These are phyloP conservation scores for Exaiptasia diaphana DNA, from an alignment of 64 coral and sea anemone genomes.

Conservation along the genomic window DNA sequence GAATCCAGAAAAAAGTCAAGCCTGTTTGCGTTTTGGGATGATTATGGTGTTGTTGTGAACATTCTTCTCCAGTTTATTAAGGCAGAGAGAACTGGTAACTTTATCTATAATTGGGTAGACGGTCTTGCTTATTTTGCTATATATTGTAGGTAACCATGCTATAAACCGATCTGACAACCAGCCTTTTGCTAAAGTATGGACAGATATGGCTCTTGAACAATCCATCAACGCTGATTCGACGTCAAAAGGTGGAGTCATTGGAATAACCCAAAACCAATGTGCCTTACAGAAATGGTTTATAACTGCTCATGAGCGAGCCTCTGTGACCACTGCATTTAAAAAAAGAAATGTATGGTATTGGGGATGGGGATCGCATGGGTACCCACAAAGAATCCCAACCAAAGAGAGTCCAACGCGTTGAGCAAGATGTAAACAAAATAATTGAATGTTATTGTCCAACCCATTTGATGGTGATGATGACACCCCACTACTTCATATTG, in stretches of 20 bases:
- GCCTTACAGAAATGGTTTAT: slow-evolving; percentile 27
- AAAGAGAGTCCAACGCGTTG: slow-evolving; percentile 23
- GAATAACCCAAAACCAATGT: not conserved
- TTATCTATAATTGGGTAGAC: not conserved
- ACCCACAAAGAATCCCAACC: not conserved
- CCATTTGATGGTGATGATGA: slow-evolving; percentile 18
- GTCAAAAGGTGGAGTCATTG: slow-evolving; percentile 6
- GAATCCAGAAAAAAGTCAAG: not conserved
- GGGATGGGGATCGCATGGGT: not conserved
- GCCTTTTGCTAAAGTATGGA: slow-evolving; percentile 27
- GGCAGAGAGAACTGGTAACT: slow-evolving; percentile 33
- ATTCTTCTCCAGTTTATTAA: slow-evolving; percentile 35
- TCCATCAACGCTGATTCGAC: not conserved
- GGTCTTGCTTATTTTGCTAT: slow-evolving; percentile 11
- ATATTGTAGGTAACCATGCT: not conserved
- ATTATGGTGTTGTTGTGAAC: not conserved
- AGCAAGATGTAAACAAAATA: slow-evolving; percentile 38
- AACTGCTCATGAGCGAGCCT: not conserved
- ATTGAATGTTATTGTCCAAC: slow-evolving; percentile 24
- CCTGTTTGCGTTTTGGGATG: slow-evolving; percentile 1
- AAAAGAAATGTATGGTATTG: slow-evolving; percentile 17
- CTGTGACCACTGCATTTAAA: slow-evolving; percentile 6
- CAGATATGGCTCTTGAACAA: slow-evolving; percentile 35
- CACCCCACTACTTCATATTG: not conserved
- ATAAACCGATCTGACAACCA: slow-evolving; percentile 5